Evolutionary conservation across 1,140 invertebrate species (phyloP).

Genomic region (Pseudomyrmex dendroicus): DNA sequence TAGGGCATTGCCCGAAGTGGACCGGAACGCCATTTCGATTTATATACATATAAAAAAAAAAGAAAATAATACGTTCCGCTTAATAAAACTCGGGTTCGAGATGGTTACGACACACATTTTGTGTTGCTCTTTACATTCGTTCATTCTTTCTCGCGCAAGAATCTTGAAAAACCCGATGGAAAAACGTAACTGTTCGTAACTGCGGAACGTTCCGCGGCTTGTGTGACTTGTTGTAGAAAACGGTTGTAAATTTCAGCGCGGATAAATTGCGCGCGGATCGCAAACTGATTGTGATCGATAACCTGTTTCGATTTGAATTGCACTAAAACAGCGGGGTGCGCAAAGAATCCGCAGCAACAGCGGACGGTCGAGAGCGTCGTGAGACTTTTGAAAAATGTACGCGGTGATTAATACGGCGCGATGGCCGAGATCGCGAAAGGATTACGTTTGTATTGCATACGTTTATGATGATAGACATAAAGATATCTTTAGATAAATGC

Average conservation of each 20-base stretch:
- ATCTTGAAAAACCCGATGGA: background rate
- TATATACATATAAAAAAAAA: background rate
- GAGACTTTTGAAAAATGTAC: slow-evolving; percentile 10
- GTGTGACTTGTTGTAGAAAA: background rate
- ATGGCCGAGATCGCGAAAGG: background rate
- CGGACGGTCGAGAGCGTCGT: background rate
- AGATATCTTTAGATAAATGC: too few species aligned
- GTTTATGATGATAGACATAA: background rate
- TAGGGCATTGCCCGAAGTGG: slow-evolving; percentile 20
- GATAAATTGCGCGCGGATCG: background rate
- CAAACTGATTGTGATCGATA: slow-evolving; percentile 30
- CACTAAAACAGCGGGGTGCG: slow-evolving; percentile 16
- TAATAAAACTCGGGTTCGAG: slow-evolving; percentile 7
- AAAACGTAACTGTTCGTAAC: background rate
- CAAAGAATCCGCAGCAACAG: background rate
- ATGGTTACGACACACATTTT: background rate
- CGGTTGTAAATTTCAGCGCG: background rate
- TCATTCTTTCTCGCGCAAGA: too few species aligned
- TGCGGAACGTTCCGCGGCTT: too few species aligned
- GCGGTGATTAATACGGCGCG: background rate
- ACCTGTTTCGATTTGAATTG: background rate
- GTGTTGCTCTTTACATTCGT: background rate
- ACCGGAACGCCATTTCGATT: slow-evolving; percentile 21
- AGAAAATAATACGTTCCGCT: background rate
- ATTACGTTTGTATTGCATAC: background rate